A percentile compares a stretch with the other conserved stretches of the same genome.
These are phyloP conservation scores for Stenoptilia bipunctidactyla DNA, from an alignment of 2,888 invertebrate species.

Conservation along the genomic window DNA sequence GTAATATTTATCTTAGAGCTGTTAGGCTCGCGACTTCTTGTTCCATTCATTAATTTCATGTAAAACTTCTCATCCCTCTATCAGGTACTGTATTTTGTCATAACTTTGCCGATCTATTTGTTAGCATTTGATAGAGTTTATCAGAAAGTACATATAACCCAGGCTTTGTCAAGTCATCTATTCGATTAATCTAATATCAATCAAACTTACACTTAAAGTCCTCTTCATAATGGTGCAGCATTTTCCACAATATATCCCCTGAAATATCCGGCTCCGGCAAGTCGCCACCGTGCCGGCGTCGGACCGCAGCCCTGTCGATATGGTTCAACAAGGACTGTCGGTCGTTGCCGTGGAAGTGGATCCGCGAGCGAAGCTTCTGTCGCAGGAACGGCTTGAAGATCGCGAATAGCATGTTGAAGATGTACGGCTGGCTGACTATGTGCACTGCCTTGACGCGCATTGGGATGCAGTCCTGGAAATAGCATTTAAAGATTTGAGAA, in stretches of 20 bases:
- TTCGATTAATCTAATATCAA: not conserved
- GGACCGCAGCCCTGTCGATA: conserved; percentile 71
- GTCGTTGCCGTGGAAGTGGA: conserved; percentile 82
- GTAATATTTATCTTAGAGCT: too few relatives aligned
- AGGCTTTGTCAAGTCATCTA: too few relatives aligned
- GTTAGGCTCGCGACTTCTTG: too few relatives aligned
- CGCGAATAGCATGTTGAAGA: conserved; percentile 88
- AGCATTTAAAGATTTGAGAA: too few relatives aligned
- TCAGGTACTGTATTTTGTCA: too few relatives aligned
- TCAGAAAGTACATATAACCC: too few relatives aligned
- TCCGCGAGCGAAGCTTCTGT: conserved; percentile 84
- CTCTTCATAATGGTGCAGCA: conserved; percentile 75
- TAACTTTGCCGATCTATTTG: too few relatives aligned
- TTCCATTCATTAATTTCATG: too few relatives aligned
- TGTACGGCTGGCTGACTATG: conserved; percentile 87
- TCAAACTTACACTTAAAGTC: conserved; percentile 74
- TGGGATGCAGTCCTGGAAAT: conserved; percentile 84
- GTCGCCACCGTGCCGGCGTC: conserved; percentile 76
- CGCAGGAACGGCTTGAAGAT: conserved; percentile 90
- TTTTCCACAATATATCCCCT: conserved; percentile 75
- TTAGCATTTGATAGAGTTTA: too few relatives aligned
- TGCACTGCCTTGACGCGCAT: conserved; percentile 88
- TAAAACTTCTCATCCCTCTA: too few relatives aligned
- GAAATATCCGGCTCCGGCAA: conserved; percentile 73
- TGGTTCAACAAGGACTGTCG: conserved; percentile 70